phyloP scores from a whole-genome alignment of 2,888 invertebrate genomes.

The Polydrusus tereticollis region DNA sequence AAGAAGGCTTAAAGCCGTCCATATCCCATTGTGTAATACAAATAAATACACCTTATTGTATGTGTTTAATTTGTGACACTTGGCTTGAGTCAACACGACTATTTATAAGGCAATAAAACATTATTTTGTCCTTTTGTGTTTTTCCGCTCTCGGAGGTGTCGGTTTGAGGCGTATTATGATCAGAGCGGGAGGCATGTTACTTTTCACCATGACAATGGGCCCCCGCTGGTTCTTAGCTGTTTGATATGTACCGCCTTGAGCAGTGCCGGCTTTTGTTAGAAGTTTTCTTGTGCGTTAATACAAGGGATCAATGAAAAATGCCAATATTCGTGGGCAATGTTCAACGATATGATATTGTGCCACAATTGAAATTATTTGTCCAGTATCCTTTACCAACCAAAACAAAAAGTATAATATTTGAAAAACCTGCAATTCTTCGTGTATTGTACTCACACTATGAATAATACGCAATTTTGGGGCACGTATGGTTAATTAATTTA shows the following conservation, averaged over 20 bases:
- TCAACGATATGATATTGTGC: no score
- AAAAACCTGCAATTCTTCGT: no score
- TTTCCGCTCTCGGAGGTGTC: constrained; percentile 64
- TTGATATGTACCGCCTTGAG: constrained; percentile 64
- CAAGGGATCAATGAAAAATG: constrained; percentile 1
- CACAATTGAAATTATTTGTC: no score
- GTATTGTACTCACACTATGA: no score
- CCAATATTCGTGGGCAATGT: no score
- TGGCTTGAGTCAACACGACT: constrained; percentile 56
- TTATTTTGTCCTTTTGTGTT: constrained; percentile 63
- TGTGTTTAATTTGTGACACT: constrained; percentile 56
- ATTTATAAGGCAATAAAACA: constrained; percentile 59
- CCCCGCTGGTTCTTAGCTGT: constrained; percentile 63
- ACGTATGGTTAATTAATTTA: no score
- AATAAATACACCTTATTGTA: constrained; percentile 53
- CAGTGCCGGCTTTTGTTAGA: constrained; percentile 58
- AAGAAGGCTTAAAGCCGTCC: constrained; percentile 22
- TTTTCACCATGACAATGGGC: constrained; percentile 65
- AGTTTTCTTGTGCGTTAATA: not conserved
- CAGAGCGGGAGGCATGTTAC: constrained; percentile 66
- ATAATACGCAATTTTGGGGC: no score
- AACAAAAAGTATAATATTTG: no score
- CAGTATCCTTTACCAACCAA: no score
- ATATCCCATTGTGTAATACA: constrained; percentile 47
- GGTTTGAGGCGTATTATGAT: constrained; percentile 65